phyloP scores from a whole-genome alignment of 2,113 vertebrate species.

The Chaetorhynchus papuensis region DNA sequence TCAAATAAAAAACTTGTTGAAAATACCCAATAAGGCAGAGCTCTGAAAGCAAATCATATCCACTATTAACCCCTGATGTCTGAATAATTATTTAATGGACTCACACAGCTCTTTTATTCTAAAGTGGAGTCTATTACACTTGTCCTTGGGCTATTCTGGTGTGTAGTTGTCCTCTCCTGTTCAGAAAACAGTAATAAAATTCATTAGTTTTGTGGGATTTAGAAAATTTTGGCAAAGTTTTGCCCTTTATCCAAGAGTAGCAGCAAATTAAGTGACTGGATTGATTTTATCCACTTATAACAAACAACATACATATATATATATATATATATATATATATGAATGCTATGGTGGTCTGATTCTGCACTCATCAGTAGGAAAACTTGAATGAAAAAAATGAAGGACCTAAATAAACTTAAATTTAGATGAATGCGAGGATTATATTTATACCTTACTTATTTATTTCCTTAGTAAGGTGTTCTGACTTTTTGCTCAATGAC shows the following conservation, averaged over 20 bases:
- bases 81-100: not conserved
- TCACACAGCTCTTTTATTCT: not conserved
- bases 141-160: not conserved
- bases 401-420: not conserved
- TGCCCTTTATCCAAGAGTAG: not conserved
- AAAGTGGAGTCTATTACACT: not conserved
- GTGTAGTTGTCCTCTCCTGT: not conserved
- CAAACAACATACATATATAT: not conserved
- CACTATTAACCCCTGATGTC: not conserved
- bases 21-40: not conserved
- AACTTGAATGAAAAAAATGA: not conserved
- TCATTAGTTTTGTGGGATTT: not conserved
- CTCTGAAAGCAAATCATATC: not conserved
- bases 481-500: rapidly evolving
- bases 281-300: not conserved
- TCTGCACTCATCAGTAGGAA: not conserved
- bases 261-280: not conserved
- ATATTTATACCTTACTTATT: not conserved
- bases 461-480: not conserved
- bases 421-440: not conserved
- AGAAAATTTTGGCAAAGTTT: not conserved
- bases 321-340: not conserved
- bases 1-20: not conserved
- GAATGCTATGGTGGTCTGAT: not conserved
- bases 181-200: not conserved